Evolutionary conservation across 30 jellyfish, hydroid and myxozoan species (phyloP).

Genomic region (Aurelia sp.): DNA sequence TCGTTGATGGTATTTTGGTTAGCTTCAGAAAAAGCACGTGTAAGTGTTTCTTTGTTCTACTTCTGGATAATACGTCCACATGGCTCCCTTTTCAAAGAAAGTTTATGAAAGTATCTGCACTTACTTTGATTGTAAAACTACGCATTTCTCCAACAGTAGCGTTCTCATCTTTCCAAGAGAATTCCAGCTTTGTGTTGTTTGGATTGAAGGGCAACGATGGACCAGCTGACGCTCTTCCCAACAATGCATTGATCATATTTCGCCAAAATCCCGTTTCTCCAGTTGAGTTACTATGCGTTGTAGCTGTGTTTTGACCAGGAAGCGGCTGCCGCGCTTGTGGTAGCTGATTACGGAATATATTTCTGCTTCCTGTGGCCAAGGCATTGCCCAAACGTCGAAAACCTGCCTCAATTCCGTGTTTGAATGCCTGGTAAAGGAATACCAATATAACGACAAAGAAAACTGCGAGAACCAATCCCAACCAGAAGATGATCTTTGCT

Average conservation of each 20-base stretch:
- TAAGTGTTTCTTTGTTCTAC: too few species aligned
- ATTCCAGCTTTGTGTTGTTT: constrained; percentile 30
- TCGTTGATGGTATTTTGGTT: too few species aligned
- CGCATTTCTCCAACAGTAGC: constrained; percentile 75
- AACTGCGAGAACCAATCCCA: constrained; percentile 17
- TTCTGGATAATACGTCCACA: too few species aligned
- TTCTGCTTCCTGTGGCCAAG: too few species aligned
- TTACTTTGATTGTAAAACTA: constrained; percentile 35
- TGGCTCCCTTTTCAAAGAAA: not conserved
- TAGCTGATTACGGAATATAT: too few species aligned
- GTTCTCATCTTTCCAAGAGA: constrained; percentile 39
- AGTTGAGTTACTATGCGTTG: not conserved
- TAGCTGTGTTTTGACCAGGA: not conserved
- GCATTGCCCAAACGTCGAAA: not conserved
- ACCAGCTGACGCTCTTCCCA: constrained; percentile 11
- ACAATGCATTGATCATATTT: constrained; percentile 6
- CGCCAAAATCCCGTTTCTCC: constrained; percentile 26
- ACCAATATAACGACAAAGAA: not conserved
- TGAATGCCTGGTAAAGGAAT: not conserved
- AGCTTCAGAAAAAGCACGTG: too few species aligned
- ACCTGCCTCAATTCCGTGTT: too few species aligned
- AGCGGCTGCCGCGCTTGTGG: not conserved
- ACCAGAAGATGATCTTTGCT: constrained; percentile 13
- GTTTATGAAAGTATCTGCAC: not conserved
- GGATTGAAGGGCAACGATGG: constrained; percentile 51